phyloP scores from a whole-genome alignment of 2,888 invertebrate genomes.

The Lottia gigantea region DNA sequence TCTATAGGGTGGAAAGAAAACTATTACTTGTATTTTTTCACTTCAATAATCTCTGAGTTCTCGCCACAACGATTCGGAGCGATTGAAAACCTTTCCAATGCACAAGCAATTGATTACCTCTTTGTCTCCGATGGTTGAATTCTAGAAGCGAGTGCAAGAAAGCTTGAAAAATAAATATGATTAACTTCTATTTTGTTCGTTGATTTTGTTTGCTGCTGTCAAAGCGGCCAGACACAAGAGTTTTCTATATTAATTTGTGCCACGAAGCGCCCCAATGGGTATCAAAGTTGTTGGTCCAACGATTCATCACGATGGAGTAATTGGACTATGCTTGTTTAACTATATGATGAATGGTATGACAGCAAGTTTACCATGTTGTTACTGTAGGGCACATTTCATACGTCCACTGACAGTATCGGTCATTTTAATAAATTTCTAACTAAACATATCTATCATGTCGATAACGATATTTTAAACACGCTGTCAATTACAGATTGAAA shows the following conservation, averaged over 20 bases:
- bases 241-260: constrained; percentile 45
- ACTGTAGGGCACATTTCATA: constrained; percentile 17
- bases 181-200: constrained; percentile 40
- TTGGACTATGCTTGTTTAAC: constrained; percentile 42
- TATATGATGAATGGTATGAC: constrained; percentile 43
- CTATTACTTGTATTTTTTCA: constrained; percentile 28
- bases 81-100: constrained; percentile 28
- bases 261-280: constrained; percentile 43
- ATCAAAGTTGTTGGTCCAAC: constrained; percentile 42
- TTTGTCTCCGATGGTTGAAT: constrained; percentile 32
- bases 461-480: too few relatives aligned
- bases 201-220: constrained; percentile 44
- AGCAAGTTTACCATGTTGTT: constrained; percentile 28
- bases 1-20: too few relatives aligned
- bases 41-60: constrained; percentile 26
- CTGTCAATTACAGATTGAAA: too few relatives aligned
- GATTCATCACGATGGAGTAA: constrained; percentile 41
- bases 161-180: constrained; percentile 44
- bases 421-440: too few relatives aligned
- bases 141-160: constrained; percentile 33
- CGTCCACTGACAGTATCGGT: constrained; percentile 11
- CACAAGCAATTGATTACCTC: constrained; percentile 40
- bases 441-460: too few relatives aligned
- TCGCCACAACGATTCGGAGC: constrained; percentile 29
- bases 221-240: constrained; percentile 24